Evolutionary conservation across 1,140 invertebrate genomes (phyloP), one percentile per base, ranked within the genome.

Genomic region (Temnothorax longispinosus): DNA sequence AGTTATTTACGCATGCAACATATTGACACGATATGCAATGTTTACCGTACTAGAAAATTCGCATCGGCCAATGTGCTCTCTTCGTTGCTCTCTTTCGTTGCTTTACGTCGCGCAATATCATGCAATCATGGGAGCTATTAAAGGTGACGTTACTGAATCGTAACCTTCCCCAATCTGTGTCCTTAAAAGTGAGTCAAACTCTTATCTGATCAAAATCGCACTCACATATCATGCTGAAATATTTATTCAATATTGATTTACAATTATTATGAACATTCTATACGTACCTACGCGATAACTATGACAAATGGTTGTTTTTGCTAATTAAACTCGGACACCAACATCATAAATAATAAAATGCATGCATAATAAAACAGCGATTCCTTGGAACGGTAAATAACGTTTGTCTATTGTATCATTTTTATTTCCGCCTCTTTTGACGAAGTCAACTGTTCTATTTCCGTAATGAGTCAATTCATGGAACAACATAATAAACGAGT

Each of bases 61-160:
- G 58, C 54, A 74, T 64, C 58, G 50, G 71, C 32, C 72, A 60
- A 81, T 72, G 52, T 3, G 54, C 6, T 41, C 38, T 41, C 38
- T 41, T 6, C 7, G 27, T 27, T 27, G 27, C 69, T 60, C 27
- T 44, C n/a, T 82, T 87, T 84, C 72, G 76, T 87, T 84, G 27
- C 54, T 85, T 81, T 85, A 82, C 41, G 27, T 88, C 80, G 65
- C 76, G 76, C 78, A 87, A 88, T 15, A 56, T 86, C 60, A 41
- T 56, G 87, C 87, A 92, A 92, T 76, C 64, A 52, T 38, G 18
- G 18, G 18, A 38, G 27, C 69, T 13, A 71, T 84, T 84, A 84
- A 84, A 84, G 54, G 27, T 62, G 80, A 84, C 41, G 69, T 60
- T 52, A 84, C 69, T 4, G 41, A 74, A 8, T 75, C 80, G 54